phyloP scores from a whole-genome alignment of 2,113 vertebrate species.

The Electrona antarctica region DNA sequence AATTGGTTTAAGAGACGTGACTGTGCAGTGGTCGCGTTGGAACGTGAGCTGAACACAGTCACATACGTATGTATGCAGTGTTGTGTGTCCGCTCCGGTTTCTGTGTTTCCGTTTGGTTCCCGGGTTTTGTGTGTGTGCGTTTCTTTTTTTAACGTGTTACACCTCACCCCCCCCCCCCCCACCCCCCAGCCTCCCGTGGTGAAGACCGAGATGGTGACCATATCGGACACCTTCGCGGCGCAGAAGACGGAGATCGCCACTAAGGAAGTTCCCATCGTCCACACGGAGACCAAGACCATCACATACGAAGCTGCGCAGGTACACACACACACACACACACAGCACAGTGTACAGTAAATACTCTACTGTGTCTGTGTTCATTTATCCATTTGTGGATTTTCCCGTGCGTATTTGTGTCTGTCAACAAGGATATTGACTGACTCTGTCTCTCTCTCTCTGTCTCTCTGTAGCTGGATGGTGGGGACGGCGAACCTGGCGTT shows the following conservation, averaged over 20 bases:
- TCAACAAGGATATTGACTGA: constrained; percentile 5
- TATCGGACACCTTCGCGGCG: constrained; percentile 92
- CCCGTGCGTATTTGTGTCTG: too few species aligned
- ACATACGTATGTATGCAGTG: not conserved
- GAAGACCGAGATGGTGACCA: constrained; percentile 99
- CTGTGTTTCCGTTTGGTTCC: too few species aligned
- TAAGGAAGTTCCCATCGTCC: constrained; percentile 98
- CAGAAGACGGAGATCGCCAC: constrained; percentile 98
- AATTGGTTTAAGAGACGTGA: not conserved
- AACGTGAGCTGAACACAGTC: constrained; percentile 4
- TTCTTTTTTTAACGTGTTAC: constrained; percentile 46
- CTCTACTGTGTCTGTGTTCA: too few species aligned
- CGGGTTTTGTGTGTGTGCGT: not conserved
- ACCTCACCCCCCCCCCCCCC: constrained; percentile 76
- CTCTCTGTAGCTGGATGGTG: constrained; percentile 84
- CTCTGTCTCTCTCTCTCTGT: not conserved
- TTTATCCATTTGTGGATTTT: too few species aligned
- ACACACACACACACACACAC: constrained; percentile 32
- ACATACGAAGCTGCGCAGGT: constrained; percentile 98
- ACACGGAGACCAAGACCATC: constrained; percentile 99
- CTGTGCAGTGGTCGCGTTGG: not conserved
- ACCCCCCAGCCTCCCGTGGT: constrained; percentile 94
- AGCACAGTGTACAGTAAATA: too few species aligned
- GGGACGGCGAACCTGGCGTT: constrained; percentile 84
- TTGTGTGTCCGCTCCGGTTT: not conserved